Conservation (phyloP, 2,113 vertebrate genomes). For the Clarias gariepinus region DNA sequence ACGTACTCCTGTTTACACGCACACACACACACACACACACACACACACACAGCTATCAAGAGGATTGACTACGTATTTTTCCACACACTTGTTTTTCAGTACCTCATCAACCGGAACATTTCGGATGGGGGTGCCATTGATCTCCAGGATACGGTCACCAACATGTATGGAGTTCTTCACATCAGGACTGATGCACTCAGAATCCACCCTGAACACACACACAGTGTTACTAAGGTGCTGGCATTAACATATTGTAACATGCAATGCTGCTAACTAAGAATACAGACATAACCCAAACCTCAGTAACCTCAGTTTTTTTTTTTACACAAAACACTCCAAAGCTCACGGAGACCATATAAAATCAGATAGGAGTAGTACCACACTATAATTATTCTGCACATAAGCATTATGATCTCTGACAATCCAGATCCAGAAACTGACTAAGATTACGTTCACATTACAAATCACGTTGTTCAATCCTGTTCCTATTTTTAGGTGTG, state of each 20-base stretch:
- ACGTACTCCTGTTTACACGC: background rate
- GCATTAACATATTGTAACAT: background rate
- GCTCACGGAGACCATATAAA: background rate
- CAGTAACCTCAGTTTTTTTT: background rate
- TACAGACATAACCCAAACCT: background rate
- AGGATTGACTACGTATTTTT: background rate
- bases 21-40: background rate
- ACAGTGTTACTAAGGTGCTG: background rate
- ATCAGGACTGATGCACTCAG: conserved; percentile 92
- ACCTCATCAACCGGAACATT: conserved; percentile 95
- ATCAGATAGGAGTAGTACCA: too few relatives aligned
- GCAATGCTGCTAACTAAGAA: background rate
- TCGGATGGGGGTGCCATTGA: conserved; percentile 92
- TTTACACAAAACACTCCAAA: too few relatives aligned
- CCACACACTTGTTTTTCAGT: conserved; percentile 29
- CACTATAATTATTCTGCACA: background rate
- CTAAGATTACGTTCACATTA: too few relatives aligned
- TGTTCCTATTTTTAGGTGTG: too few relatives aligned
- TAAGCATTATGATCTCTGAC: background rate
- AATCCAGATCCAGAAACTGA: background rate
- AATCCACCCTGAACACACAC: conserved; percentile 74
- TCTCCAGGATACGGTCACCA: conserved; percentile 93
- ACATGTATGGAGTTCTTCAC: conserved; percentile 96
- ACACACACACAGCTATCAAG: background rate
- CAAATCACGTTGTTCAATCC: too few relatives aligned